These are phyloP conservation scores for Lepeophtheirus nordmannii DNA, from an alignment of 2,888 invertebrate species.

Conservation along the genomic window DNA sequence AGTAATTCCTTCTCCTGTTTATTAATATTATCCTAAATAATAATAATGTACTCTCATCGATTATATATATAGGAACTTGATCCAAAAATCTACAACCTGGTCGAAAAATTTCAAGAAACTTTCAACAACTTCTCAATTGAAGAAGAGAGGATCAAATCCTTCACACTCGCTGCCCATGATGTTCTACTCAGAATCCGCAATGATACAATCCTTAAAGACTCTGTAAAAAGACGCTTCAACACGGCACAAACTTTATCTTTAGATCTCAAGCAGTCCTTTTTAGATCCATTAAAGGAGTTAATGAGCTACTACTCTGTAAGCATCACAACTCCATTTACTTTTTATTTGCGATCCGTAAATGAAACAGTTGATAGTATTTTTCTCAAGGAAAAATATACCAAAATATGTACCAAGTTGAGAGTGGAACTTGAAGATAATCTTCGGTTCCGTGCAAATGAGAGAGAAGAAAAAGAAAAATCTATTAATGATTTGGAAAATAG, in stretches of 20 bases:
- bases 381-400: background rate
- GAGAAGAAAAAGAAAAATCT: background rate
- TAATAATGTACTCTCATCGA: background rate
- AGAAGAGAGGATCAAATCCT: background rate
- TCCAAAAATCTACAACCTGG: background rate
- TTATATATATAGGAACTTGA: background rate
- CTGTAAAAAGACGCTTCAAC: background rate
- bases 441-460: background rate
- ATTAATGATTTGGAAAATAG: background rate
- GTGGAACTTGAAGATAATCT: background rate
- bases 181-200: background rate
- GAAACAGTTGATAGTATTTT: background rate
- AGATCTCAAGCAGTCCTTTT: background rate
- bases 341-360: background rate
- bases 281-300: background rate
- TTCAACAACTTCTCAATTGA: background rate
- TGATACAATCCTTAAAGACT: background rate
- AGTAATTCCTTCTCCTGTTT: background rate
- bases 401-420: background rate
- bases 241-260: background rate
- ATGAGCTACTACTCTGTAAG: background rate
- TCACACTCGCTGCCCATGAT: background rate
- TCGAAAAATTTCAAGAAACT: background rate
- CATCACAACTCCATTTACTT: background rate
- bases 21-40: background rate